Evolutionary conservation across 2,888 invertebrate species (phyloP), one percentile per base, ranked within the genome.

Genomic region (Agrotis ipsilon): DNA sequence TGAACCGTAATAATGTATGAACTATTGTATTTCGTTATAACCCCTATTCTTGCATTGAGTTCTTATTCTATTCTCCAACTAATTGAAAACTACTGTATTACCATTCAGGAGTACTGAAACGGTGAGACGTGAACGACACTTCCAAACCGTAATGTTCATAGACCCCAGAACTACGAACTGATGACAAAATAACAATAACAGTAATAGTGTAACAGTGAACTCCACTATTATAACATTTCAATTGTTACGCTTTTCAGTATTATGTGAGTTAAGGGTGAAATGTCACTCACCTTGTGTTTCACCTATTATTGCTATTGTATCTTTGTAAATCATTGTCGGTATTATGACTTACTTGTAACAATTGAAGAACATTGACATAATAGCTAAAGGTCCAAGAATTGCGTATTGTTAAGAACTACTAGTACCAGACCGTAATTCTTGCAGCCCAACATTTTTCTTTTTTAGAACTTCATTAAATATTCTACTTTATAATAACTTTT

Each of bases 171-270:
- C 64, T 72, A 68, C 67, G 39, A 60, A 51, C 9, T 27, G 59
- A 74, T 75, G 55, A 70, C 61, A 75, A 70, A 78, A 68, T 74
- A 75, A 67, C 72, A 68, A 71, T 81, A 65, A 70, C 52, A 67
- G 39, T 46, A 27, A 14, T 52, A 68, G 45, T 68, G 59, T 72
- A 55, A 76, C 62, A 67, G 68, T 62, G 39, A 74, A 62, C 32
- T 63, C 16, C 58, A 67, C 69, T 68, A 80, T 81, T 80, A 81
- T 62, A 68, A 63, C 78, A 81, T 57, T 61, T 49, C 49, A 70
- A 78, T 83, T 80, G 80, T 81, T 68, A 78, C 72, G 58, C 64
- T 69, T 70, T 57, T 62, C 71, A 32, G 71, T 67, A 75, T 82
- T 76, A 80, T 80, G 73, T 82, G 57, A 55, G 73, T 48, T 62